phyloP scores from a whole-genome alignment of 2,113 vertebrate species.

The Plectropomus leopardus region DNA sequence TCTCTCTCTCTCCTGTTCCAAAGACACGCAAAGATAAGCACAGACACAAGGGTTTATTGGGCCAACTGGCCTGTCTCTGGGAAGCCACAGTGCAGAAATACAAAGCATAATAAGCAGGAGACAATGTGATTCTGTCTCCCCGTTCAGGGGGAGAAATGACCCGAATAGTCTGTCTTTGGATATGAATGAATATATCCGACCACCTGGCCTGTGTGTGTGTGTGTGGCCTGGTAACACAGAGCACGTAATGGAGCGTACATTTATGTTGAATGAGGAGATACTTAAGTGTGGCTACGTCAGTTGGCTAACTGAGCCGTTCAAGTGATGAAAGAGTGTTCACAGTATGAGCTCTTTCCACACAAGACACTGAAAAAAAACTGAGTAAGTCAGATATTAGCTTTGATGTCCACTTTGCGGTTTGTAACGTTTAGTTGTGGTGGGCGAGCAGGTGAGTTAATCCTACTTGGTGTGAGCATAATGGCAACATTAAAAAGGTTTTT shows the following conservation, averaged over 20 bases:
- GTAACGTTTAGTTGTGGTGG: background rate
- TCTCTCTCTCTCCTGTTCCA: conserved; percentile 20
- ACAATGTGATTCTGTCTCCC: conserved; percentile 51
- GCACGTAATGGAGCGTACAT: conserved; percentile 18
- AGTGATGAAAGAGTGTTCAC: background rate
- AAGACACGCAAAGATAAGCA: conserved; percentile 54
- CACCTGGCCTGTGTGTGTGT: conserved; percentile 46
- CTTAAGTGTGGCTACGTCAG: background rate
- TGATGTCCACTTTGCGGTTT: background rate
- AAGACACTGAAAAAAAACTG: background rate
- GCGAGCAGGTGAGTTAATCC: background rate
- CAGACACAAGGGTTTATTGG: conserved; percentile 20
- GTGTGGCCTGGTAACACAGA: conserved; percentile 17
- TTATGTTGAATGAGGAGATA: conserved; percentile 44
- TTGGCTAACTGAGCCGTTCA: background rate
- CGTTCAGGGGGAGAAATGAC: conserved; percentile 45
- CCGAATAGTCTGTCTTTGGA: conserved; percentile 21
- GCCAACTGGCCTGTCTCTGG: conserved; percentile 32
- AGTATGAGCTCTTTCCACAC: background rate
- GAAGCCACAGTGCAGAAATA: conserved; percentile 43
- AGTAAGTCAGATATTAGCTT: background rate
- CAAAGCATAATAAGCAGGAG: conserved; percentile 51
- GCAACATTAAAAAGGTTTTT: conserved; percentile 12
- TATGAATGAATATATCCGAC: conserved; percentile 29
- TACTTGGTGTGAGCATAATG: conserved; percentile 12